Conservation (phyloP, 2,113 vertebrate species). For the Tragelaphus buxtoni region DNA sequence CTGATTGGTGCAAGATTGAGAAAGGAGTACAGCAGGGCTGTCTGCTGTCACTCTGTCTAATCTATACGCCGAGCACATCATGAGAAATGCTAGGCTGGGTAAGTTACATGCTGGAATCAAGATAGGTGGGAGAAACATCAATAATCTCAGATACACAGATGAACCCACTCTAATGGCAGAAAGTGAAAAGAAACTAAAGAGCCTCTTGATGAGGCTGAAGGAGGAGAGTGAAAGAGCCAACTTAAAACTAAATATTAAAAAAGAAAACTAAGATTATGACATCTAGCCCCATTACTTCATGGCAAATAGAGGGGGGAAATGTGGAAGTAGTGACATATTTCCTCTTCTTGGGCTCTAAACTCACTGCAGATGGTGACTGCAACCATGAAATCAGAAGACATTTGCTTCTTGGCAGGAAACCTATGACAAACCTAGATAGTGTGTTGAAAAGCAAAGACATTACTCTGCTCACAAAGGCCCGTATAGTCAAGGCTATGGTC, state of each 20-base stretch:
- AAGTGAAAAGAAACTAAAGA: neutral
- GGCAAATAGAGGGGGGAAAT: neutral
- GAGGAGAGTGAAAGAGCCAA: neutral
- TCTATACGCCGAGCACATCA: neutral
- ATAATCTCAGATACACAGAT: neutral
- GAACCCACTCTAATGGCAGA: neutral
- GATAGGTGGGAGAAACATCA: neutral
- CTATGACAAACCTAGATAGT: neutral
- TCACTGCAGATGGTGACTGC: neutral
- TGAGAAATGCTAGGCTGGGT: neutral
- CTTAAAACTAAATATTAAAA: neutral
- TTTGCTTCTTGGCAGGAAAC: neutral
- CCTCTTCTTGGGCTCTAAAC: neutral
- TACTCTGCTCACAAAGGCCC: neutral
- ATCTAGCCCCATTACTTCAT: neutral
- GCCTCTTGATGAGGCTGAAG: neutral
- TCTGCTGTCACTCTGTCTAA: neutral
- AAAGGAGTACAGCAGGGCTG: neutral
- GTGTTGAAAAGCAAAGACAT: neutral
- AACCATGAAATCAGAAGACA: neutral
- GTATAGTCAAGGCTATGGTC: neutral
- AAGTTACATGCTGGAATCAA: neutral
- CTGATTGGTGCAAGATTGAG: neutral
- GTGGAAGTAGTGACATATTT: neutral
- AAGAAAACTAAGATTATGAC: neutral